A percentile compares a stretch with the other conserved stretches of the same genome.
These are phyloP conservation scores for Lonchura striata DNA, from an alignment of 2,113 vertebrate genomes.

Conservation along the genomic window DNA sequence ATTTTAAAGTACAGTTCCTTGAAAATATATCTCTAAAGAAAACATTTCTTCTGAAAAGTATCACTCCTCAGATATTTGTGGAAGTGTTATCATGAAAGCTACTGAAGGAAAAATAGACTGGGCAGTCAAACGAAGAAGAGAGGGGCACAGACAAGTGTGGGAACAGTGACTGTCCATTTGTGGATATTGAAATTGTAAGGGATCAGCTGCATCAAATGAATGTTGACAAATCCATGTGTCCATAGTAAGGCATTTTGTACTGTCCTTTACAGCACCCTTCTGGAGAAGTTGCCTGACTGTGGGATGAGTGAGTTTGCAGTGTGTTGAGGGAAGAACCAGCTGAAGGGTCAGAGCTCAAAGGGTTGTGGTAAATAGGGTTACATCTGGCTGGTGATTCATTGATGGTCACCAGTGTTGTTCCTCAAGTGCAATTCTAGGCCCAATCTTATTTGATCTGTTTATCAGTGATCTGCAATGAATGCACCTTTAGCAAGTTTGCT, in stretches of 20 bases:
- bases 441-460: background rate
- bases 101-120: background rate
- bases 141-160: fast-evolving
- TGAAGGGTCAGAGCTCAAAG: background rate
- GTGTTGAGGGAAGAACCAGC: fast-evolving
- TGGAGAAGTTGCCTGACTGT: background rate
- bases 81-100: background rate
- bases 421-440: background rate
- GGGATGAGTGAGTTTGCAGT: background rate
- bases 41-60: background rate
- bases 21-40: background rate
- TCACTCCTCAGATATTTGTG: background rate
- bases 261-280: background rate
- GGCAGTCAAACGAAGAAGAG: background rate
- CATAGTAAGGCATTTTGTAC: background rate
- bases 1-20: background rate
- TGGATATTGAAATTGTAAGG: background rate
- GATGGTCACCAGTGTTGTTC: background rate
- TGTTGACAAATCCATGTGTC: background rate
- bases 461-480: background rate
- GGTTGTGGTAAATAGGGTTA: background rate
- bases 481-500: background rate
- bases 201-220: background rate
- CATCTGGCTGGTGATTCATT: background rate
- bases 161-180: background rate